These are phyloP conservation scores for Branchipolynoe longqiensis DNA, from an alignment of 2,888 invertebrate species.

Conservation along the genomic window DNA sequence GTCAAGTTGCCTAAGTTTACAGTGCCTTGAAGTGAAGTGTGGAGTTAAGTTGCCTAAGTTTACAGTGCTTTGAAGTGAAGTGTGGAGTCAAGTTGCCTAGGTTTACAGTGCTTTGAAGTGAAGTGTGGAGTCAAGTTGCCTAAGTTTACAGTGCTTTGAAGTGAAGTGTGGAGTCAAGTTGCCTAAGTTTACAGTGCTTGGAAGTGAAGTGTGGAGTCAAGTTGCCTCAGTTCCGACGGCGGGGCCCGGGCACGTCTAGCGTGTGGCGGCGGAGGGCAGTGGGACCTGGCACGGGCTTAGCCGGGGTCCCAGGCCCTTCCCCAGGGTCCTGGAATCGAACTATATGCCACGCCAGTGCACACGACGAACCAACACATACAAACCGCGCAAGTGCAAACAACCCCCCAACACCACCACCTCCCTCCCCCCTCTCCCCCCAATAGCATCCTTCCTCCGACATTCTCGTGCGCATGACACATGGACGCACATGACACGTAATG, in stretches of 20 bases:
- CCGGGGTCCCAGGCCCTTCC: slow-evolving; percentile 34
- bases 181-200: too few relatives aligned
- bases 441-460: background rate
- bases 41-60: too few relatives aligned
- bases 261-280: slow-evolving; percentile 1
- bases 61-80: too few relatives aligned
- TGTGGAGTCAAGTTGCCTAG: too few relatives aligned
- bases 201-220: background rate
- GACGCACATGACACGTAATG: too few relatives aligned
- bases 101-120: too few relatives aligned
- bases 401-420: background rate
- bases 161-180: too few relatives aligned
- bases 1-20: too few relatives aligned
- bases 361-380: background rate
- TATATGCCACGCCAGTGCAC: background rate
- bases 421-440: background rate
- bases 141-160: too few relatives aligned
- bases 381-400: background rate
- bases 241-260: background rate
- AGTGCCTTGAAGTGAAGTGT: too few relatives aligned
- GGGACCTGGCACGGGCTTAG: slow-evolving; percentile 42
- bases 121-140: too few relatives aligned
- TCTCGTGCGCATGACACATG: background rate
- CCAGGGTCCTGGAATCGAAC: slow-evolving; percentile 17
- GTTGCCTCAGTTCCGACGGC: too few relatives aligned